Evolutionary conservation across 2,888 invertebrate genomes (phyloP), one percentile per base, ranked within the genome.

Genomic region (Palloptera scutellata): DNA sequence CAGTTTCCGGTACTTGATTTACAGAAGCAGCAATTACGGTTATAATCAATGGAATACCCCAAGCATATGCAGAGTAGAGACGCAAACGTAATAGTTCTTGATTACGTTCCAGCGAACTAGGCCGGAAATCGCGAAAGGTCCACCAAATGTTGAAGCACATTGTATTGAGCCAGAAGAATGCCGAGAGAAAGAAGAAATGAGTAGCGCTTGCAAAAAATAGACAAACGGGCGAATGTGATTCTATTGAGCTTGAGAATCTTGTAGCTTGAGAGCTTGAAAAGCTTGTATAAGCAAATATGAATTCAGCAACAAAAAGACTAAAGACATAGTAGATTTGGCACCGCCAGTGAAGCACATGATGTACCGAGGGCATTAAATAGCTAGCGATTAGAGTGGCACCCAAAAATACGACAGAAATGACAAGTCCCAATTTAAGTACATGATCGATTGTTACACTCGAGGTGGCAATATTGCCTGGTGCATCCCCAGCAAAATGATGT

Each of bases 101-200:
- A 75, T 92, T 91, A 84, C 93, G 93, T 86, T 94, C 94, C 84
- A 94, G 87, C 79, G 91, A 92, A 78, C 93, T 92, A 72, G 94
- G 94, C 64, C 94, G 89, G 83, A 94, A 89, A 86, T 94, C 94
- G 72, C 94, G 93, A 87, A 72, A 86, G 19, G 95, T 95, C 94
- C 95, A 95, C 94, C 95, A 95, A 83, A 95, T 94, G 87, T 95
- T 95, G 87, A 95, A 95, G 86, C 95, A 95, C 95, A 95, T 95
- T 71, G 94, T 94, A 86, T 95, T 95, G 60, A 95, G 89, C 95
- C 95, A 95, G 86, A 95, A 95, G 88, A 95, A 95, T 70, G 95
- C 94, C 43, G 95, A 91, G 84, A 95, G 87, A 85, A 94, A 94
- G 86, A 92, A 90, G 88, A 95, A 95, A 82, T 95, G 94, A 89